These are phyloP conservation scores for Seira sanloemensis DNA, from an alignment of 2,888 invertebrate species.

Conservation along the genomic window DNA sequence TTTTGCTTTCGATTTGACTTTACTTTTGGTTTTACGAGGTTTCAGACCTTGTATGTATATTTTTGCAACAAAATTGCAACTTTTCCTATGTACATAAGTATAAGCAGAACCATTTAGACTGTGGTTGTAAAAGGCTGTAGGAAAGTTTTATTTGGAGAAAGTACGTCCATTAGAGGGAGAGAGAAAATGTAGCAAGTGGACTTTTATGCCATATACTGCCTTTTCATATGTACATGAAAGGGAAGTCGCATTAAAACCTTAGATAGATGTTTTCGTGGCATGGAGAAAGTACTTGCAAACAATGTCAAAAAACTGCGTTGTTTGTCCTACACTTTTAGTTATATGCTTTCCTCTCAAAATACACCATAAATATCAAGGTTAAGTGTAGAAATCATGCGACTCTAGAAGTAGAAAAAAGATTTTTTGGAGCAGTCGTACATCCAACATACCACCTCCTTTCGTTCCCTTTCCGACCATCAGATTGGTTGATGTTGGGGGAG, in stretches of 20 bases:
- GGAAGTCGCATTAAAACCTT: not conserved
- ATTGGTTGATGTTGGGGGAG: conserved; percentile 40
- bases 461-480: not conserved
- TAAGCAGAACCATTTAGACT: not conserved
- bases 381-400: conserved; percentile 4
- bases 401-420: not conserved
- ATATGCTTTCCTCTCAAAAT: not conserved
- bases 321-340: not conserved
- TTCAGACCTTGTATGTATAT: not conserved
- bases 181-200: not conserved
- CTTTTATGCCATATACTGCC: no score
- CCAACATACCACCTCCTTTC: not conserved
- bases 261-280: no score
- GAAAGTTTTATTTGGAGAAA: not conserved
- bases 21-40: not conserved
- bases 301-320: conserved; percentile 53
- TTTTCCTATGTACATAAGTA: not conserved
- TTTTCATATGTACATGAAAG: not conserved
- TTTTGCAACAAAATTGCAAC: not conserved
- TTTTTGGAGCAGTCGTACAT: conserved; percentile 1
- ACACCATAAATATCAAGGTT: conserved; percentile 40
- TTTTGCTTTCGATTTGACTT: not conserved
- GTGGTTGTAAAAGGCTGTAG: not conserved
- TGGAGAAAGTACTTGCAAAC: conserved; percentile 33
- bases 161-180: not conserved